Percentiles rank a stretch among this genome's conserved stretches.
Evolutionary conservation across 2,888 invertebrate genomes (phyloP).

Genomic region (Itoplectis maculator): DNA sequence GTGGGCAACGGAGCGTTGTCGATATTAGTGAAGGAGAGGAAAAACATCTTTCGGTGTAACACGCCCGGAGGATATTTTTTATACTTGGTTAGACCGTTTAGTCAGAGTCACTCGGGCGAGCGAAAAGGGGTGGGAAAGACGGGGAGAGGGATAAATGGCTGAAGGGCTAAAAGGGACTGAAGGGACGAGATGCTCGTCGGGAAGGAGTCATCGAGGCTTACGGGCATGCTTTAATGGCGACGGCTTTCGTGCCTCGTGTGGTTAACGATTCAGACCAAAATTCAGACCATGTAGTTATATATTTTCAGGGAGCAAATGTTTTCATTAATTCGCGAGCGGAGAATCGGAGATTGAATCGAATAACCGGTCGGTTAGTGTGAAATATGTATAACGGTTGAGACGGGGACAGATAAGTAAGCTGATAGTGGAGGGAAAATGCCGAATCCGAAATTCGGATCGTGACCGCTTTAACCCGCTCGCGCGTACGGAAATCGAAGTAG

Average conservation of each 20-base stretch:
- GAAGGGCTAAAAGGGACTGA: too few species aligned
- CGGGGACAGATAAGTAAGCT: not conserved
- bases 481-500: not conserved
- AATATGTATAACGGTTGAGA: constrained; percentile 4
- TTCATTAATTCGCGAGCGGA: constrained; percentile 36
- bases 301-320: constrained; percentile 37
- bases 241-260: constrained; percentile 28
- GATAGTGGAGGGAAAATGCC: not conserved
- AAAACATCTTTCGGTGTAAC: constrained; percentile 15
- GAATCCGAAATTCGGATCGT: constrained; percentile 5
- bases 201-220: constrained; percentile 10
- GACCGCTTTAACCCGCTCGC: not conserved
- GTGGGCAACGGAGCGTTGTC: constrained; percentile 8
- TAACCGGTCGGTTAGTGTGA: not conserved
- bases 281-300: constrained; percentile 15
- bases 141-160: not conserved
- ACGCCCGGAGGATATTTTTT: constrained; percentile 5
- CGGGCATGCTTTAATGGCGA: constrained; percentile 13
- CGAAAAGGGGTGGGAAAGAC: not conserved
- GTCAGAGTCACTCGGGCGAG: constrained; percentile 1
- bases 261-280: constrained; percentile 1
- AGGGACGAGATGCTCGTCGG: not conserved
- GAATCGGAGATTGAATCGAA: not conserved
- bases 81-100: constrained; percentile 11
- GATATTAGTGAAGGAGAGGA: not conserved